Conservation (phyloP, 2,113 vertebrate genomes). For the Rhynchomys soricoides region DNA sequence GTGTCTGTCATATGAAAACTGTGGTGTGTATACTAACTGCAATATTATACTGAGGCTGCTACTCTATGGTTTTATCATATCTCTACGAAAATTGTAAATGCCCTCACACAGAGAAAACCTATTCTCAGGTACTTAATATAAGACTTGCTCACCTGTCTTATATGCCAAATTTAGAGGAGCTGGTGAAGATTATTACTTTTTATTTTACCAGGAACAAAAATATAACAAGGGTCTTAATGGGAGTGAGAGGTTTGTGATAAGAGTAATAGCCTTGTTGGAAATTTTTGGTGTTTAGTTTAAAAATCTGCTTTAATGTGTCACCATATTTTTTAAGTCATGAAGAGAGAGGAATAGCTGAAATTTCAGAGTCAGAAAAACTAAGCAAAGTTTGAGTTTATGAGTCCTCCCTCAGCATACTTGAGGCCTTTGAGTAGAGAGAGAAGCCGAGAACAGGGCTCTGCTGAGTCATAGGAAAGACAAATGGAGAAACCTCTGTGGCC, state of each 20-base stretch:
- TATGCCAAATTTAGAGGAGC: slow-evolving; percentile 21
- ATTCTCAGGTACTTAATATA: slow-evolving; percentile 30
- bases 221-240: background rate
- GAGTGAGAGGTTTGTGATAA: background rate
- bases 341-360: background rate
- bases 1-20: slow-evolving; percentile 15
- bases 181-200: background rate
- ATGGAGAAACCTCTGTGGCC: background rate
- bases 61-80: background rate
- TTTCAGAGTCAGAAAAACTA: background rate
- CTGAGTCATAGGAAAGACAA: background rate
- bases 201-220: background rate
- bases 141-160: background rate
- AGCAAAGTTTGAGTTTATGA: background rate
- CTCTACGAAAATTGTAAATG: slow-evolving; percentile 43
- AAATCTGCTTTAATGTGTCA: background rate
- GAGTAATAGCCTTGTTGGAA: background rate
- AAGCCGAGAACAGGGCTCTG: background rate
- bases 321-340: slow-evolving; percentile 13
- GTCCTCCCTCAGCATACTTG: background rate
- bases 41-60: background rate
- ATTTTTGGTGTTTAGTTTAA: background rate
- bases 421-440: background rate
- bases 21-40: background rate
- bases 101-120: slow-evolving; percentile 12